A percentile compares a stretch with the other conserved stretches of the same genome.
phyloP scores from a whole-genome alignment of 2,113 vertebrate genomes.

The Corydoras maculifer region DNA sequence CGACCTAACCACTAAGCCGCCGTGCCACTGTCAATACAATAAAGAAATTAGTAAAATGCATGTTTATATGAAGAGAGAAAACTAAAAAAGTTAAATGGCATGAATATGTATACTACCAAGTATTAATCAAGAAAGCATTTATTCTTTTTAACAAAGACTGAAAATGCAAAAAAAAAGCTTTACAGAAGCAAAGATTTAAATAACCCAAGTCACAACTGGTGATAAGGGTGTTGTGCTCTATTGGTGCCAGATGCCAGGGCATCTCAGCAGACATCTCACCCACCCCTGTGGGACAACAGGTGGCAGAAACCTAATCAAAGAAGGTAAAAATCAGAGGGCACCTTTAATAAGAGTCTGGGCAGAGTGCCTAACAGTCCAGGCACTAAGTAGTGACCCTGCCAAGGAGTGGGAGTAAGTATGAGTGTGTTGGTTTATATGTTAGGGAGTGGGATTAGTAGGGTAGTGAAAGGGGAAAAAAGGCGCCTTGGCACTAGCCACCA shows the following conservation, averaged over 20 bases:
- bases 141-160: no score
- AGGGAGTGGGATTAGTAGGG: conserved; percentile 21
- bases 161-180: not conserved
- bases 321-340: conserved; percentile 51
- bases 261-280: conserved; percentile 43
- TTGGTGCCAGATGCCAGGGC: conserved; percentile 54
- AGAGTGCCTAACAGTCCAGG: conserved; percentile 36
- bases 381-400: conserved; percentile 26
- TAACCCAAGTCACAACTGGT: conserved; percentile 8
- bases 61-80: no score
- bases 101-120: no score
- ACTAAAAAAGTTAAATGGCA: no score
- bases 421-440: conserved; percentile 20
- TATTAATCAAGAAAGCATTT: no score
- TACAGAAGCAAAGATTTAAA: conserved; percentile 15
- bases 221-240: conserved; percentile 10
- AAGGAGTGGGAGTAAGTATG: conserved; percentile 22
- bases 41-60: no score
- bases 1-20: no score
- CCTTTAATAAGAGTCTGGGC: conserved; percentile 55
- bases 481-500: conserved; percentile 51
- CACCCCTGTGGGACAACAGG: conserved; percentile 62
- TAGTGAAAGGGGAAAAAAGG: conserved; percentile 7
- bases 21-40: no score
- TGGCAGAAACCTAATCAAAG: conserved; percentile 69